Evolutionary conservation across 64 coral and sea anemone genomes (phyloP), one percentile per base, ranked within the genome.

Genomic region (Orbicella faveolata): DNA sequence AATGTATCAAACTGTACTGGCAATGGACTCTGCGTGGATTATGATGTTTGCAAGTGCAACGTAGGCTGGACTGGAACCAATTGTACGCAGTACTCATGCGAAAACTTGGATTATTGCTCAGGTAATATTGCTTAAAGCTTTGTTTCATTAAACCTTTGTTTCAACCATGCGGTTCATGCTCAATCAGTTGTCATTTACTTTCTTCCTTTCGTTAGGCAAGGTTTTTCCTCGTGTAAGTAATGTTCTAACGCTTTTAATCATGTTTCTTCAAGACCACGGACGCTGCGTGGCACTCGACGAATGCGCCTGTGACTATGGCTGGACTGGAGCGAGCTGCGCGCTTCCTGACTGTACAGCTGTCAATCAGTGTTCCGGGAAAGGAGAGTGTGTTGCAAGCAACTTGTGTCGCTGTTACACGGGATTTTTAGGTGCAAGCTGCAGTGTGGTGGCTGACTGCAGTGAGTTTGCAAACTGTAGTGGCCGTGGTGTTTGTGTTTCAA

Each of bases 41-140:
- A 76, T 59, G 75, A 90, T 75, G 67, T 90, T 34, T 94, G 93
- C 64, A 78, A 79, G 23, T 94, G 93, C 51, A 75, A 94, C 10
- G 75, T 55, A 48, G 93, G 93, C 11, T 94, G 93, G 93, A 89
- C 81, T 78, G 93, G 93, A 11, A 73, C 51, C 55, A 89, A 94
- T 16, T 94, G 93, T 36, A 87, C 93, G 19, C 44, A 79, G 20
- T 94, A 87, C 82, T 77, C 90, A 8, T 94, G 93, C 23, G 78
- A 90, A 61, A 52, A 76, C 55, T 65, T 94, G 16, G 75, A 86
- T 87, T 87, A 94, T 74, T 94, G 93, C 33, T 84, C 88, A 36
- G 83, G 82, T 63, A 68, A 90, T n/a, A 23, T 68, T 65, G 8
- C 9, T 81, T 36, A 61, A 81, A 64, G 36, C 57, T 48, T 48